A percentile compares a stretch with the other conserved stretches of the same genome.
These are phyloP conservation scores for Cryptomyrus ogoouensis DNA, from an alignment of 2,113 vertebrate genomes.

Conservation along the genomic window DNA sequence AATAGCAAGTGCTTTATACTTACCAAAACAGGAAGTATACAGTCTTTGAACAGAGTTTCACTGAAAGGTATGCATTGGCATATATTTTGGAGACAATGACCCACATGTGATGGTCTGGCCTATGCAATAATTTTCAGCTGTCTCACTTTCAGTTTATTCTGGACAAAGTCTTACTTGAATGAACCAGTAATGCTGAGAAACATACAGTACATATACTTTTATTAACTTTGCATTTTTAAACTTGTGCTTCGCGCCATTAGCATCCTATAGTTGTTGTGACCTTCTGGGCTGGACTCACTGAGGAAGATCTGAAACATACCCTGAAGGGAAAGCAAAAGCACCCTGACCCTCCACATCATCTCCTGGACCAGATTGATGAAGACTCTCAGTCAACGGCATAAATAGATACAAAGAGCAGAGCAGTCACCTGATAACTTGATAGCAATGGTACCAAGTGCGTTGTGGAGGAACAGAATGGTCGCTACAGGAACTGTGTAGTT, in stretches of 20 bases:
- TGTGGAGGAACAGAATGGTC: background rate
- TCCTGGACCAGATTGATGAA: background rate
- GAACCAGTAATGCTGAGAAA: background rate
- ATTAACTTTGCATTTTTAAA: background rate
- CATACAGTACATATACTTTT: background rate
- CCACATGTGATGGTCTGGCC: background rate
- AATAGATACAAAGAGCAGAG: background rate
- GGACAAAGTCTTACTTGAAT: background rate
- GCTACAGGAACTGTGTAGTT: background rate
- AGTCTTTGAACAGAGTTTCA: background rate
- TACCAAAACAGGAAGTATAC: background rate
- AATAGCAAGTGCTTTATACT: background rate
- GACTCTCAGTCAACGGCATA: background rate
- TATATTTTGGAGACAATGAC: background rate
- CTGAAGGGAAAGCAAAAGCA: background rate
- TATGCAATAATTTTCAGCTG: background rate
- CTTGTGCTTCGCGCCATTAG: background rate
- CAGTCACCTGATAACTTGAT: background rate
- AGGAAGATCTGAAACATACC: background rate
- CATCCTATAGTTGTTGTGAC: background rate
- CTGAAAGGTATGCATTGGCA: background rate
- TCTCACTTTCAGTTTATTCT: background rate
- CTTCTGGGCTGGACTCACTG: slow-evolving; percentile 5
- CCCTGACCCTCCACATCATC: background rate
- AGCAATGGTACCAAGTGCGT: background rate